Percentiles rank a stretch among this genome's conserved stretches.
phyloP scores from a whole-genome alignment of 92 coral and sea anemone species.

The Blastomussa wellsi region DNA sequence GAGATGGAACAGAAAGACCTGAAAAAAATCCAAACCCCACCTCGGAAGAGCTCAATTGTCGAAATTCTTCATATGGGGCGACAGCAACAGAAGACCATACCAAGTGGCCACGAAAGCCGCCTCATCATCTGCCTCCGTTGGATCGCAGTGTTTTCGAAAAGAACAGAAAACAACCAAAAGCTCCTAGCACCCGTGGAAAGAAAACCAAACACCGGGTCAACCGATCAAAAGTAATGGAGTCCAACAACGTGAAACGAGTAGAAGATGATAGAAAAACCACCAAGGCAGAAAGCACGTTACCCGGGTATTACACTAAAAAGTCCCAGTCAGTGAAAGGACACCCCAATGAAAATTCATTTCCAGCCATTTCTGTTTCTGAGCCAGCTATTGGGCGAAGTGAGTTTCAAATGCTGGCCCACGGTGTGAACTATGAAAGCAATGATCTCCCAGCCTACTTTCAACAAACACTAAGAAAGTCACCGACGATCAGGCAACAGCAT shows the following conservation, averaged over 20 bases:
- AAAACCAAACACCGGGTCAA: not conserved
- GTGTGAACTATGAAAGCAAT: not conserved
- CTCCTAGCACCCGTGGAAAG: not conserved
- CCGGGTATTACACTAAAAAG: not conserved
- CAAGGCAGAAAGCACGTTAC: not conserved
- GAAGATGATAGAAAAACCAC: not conserved
- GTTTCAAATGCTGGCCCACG: not conserved
- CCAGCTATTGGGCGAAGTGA: not conserved
- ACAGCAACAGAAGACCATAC: not conserved
- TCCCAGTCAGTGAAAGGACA: not conserved
- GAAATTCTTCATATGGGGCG: not conserved
- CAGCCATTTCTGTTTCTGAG: not conserved
- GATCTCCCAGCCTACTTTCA: not conserved
- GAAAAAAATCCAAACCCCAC: not conserved
- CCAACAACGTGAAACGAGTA: not conserved
- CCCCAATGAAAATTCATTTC: not conserved
- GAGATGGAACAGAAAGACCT: not conserved
- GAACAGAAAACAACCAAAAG: not conserved
- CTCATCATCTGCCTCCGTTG: slow-evolving; percentile 14
- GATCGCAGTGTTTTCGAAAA: slow-evolving; percentile 10
- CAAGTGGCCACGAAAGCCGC: not conserved
- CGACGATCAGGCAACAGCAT: not conserved
- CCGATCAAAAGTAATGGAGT: not conserved
- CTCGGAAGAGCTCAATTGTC: not conserved
- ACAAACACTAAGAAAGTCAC: not conserved